A percentile compares a stretch with the other conserved stretches of the same genome.
Conservation (phyloP, 2,888 invertebrate species). For the Hoplodrina blanda region DNA sequence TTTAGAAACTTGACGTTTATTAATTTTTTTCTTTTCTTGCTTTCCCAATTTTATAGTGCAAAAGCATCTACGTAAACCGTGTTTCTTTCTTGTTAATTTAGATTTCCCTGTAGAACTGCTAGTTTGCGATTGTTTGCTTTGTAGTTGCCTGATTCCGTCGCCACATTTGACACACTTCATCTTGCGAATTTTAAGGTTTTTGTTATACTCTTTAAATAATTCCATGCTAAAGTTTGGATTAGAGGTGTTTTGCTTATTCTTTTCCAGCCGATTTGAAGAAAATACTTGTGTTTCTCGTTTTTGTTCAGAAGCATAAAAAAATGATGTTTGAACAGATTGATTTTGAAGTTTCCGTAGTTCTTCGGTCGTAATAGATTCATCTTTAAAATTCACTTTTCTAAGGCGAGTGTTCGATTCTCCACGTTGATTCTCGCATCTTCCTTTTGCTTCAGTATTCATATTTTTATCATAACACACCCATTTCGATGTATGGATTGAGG, state of each 20-base stretch:
- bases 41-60: constrained; percentile 70
- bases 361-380: constrained; percentile 7
- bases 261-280: constrained; percentile 8
- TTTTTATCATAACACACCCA: constrained; percentile 16
- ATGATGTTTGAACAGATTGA: constrained; percentile 20
- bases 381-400: constrained; percentile 5
- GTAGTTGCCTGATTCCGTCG: background rate
- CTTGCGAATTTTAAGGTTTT: constrained; percentile 6
- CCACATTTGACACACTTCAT: background rate
- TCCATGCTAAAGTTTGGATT: constrained; percentile 1
- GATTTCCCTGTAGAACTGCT: constrained; percentile 56
- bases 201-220: constrained; percentile 1
- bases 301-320: background rate
- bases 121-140: constrained; percentile 60
- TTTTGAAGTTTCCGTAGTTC: constrained; percentile 13
- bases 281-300: background rate
- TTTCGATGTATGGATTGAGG: background rate
- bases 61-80: constrained; percentile 68
- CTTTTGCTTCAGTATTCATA: background rate
- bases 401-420: background rate
- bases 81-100: constrained; percentile 56
- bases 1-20: constrained; percentile 35
- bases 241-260: background rate
- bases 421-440: background rate
- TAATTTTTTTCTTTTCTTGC: constrained; percentile 38